Conservation (phyloP, 1,140 invertebrate species). For the Drosophila orena region DNA sequence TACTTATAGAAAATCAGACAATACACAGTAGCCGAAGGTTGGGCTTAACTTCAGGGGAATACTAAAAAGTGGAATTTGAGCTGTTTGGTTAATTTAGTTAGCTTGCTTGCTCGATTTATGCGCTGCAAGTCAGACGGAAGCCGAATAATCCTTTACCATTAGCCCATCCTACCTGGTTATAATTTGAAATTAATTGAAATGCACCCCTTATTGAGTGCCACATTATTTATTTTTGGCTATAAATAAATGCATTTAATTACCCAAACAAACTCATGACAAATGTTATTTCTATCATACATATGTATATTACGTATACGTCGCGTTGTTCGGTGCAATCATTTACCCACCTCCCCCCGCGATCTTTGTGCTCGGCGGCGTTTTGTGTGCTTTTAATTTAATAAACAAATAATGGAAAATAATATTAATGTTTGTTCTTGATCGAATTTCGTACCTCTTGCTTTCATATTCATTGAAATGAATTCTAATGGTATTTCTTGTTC, state of each 20-base stretch:
- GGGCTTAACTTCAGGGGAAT: neutral
- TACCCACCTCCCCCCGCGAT: constrained; percentile 5
- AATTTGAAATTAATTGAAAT: neutral
- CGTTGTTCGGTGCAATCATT: constrained; percentile 44
- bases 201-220: neutral
- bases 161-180: neutral
- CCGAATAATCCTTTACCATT: too few species aligned
- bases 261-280: constrained; percentile 18
- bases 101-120: neutral
- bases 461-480: constrained; percentile 21
- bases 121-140: neutral
- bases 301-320: constrained; percentile 46
- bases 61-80: neutral
- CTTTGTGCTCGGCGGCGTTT: constrained; percentile 6
- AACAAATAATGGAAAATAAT: constrained; percentile 24
- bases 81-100: too few species aligned
- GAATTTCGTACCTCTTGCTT: constrained; percentile 5
- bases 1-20: constrained; percentile 28
- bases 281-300: too few species aligned
- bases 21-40: constrained; percentile 14
- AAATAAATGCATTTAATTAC: constrained; percentile 17
- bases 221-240: neutral
- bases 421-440: constrained; percentile 36
- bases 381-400: constrained; percentile 41
- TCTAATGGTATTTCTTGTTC: constrained; percentile 4